Evolutionary conservation across 2,113 vertebrate genomes (phyloP), one percentile per base, ranked within the genome.

Genomic region (Myrmecobius fasciatus): DNA sequence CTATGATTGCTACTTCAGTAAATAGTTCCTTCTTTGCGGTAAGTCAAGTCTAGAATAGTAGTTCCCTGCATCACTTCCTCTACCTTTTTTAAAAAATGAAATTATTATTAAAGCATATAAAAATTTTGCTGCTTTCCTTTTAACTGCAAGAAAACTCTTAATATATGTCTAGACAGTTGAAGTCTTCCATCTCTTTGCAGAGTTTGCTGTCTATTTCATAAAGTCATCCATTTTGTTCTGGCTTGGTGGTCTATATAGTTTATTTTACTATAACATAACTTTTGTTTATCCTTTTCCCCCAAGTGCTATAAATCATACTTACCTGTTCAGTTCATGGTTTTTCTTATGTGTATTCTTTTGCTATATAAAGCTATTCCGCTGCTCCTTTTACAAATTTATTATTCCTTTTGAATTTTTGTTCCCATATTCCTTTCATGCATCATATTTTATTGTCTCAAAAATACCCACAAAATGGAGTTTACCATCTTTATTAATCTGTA

Each of bases 21-120:
- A 83, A 43, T 7, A 83, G 67, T 83, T 83, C 67, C 67, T 83
- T 43, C 67, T 83, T 83, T 83, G 67, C 43, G 67, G 67, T 83
- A 83, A 83, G 67, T 83, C 67, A 83, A n/a, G 36, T 83, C 67
- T 83, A 83, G 67, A 83, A 83, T 83, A 83, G 67, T 8, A 83
- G 67, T 83, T 83, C n/a, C 67, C 67, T 83, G n/a, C 67, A n/a
- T 83, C 67, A 83, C 67, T 83, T 83, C 67, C 67, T 83, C 67
- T 83, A 83, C 67, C 67, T 83, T 83, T 83, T 43, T 43, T 24
- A 43, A 83, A 83, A 83, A 83, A 43, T 83, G n/a, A 83, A 83
- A 24, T 83, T 83, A 83, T 83, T 43, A 83, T 83, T 83, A 83
- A 43, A 83, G 20, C 67, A 83, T 43, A 17, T 43, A 43, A 43